Base-by-base conservation (phyloP, 2,113 vertebrate genomes). In the Myrmecobius fasciatus region DNA sequence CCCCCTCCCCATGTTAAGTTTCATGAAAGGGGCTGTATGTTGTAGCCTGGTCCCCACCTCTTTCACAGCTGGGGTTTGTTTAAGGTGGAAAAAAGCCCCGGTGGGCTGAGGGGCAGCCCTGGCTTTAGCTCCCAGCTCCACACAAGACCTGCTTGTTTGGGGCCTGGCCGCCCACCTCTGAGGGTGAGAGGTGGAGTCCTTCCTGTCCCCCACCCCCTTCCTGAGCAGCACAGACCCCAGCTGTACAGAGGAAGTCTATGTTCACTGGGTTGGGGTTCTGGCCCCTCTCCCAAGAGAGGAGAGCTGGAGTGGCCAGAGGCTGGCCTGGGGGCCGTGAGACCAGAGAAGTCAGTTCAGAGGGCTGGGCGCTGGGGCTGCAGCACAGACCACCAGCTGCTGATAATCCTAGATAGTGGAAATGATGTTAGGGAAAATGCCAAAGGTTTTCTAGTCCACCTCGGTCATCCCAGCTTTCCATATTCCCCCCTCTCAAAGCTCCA, bases 21-120 rank as follows among this genome's bases (percentile, higher is more conserved):
- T 54, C 1, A 1, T 97, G 95, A 97, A 97, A 97, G 96, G 93
- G 51, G 89, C 94, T 2, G 20, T 95, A 96, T 97, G 94, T 97
- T 97, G 95, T 94, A n/a, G 90, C 48, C 92, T 89, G 93, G 53
- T 28, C 31, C 92, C 95, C 1, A 51, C 95, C 95, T 96, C 95
- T 56, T 90, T 51, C 89, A 10, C 17, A 46, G 0, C 4, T 91
- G 91, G 96, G n/a, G 92, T 97, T 97, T 96, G 94, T 90, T 12
- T 88, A 97, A 98, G 96, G 97, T 96, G 96, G 96, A 91, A 83
- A 95, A 25, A 89, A 83, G n/a, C 67, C 36, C 67, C 20, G 20
- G 67, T 83, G 67, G 67, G 67, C 67, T 24, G n/a, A 43, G 67
- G 67, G 67, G 67, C n/a, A 83, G 67, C 67, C n/a, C n/a, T 83